A percentile compares a stretch with the other conserved stretches of the same genome.
phyloP scores from a whole-genome alignment of 2,888 invertebrate species.

The Lagria hirta region DNA sequence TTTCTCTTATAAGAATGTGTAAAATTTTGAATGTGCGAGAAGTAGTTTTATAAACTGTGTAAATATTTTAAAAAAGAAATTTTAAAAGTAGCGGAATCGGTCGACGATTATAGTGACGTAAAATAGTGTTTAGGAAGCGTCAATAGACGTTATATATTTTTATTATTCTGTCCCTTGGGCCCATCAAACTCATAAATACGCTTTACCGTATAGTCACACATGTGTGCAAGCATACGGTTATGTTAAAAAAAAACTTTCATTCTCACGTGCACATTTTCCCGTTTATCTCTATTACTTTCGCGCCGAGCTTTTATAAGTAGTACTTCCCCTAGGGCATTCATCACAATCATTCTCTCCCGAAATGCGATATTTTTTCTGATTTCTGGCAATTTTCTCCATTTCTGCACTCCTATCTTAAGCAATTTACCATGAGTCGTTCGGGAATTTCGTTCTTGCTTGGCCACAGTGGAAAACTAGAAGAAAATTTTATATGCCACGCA shows the following conservation, averaged over 20 bases:
- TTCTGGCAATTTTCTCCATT: slow-evolving; percentile 33
- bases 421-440: slow-evolving; percentile 21
- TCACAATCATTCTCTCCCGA: slow-evolving; percentile 40
- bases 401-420: slow-evolving; percentile 26
- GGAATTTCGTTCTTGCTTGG: too few species aligned
- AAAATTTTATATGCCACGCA: too few species aligned
- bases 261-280: slow-evolving; percentile 37
- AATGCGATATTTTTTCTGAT: slow-evolving; percentile 40
- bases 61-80: too few species aligned
- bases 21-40: too few species aligned
- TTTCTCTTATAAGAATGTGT: too few species aligned
- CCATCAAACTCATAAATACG: slow-evolving; percentile 19
- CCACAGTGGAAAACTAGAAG: too few species aligned
- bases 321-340: slow-evolving; percentile 36
- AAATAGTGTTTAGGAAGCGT: slow-evolving; percentile 1
- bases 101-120: neutral
- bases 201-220: slow-evolving; percentile 17
- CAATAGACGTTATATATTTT: slow-evolving; percentile 9
- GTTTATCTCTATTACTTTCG: slow-evolving; percentile 40
- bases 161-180: slow-evolving; percentile 11
- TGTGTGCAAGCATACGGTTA: slow-evolving; percentile 16
- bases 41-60: too few species aligned
- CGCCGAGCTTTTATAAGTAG: slow-evolving; percentile 34
- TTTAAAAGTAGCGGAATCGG: too few species aligned
- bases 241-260: slow-evolving; percentile 22